These are phyloP conservation scores for Alligator sinensis DNA, from an alignment of 2,113 vertebrate species.

Conservation along the genomic window DNA sequence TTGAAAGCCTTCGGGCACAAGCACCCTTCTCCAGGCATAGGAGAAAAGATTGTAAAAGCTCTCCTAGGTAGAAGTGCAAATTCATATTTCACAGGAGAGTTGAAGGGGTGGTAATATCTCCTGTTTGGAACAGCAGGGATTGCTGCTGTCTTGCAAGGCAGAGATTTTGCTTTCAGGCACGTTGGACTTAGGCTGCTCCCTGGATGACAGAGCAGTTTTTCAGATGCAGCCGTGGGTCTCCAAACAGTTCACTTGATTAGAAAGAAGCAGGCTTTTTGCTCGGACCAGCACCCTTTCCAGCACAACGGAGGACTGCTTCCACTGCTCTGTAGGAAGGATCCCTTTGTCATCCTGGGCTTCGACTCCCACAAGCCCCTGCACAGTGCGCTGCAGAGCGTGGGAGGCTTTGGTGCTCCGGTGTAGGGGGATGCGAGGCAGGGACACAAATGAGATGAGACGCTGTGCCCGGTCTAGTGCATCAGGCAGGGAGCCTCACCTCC, in stretches of 20 bases:
- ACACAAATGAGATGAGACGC: not conserved
- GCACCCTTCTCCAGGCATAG: too few relatives aligned
- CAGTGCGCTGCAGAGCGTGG: not conserved
- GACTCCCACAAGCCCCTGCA: not conserved
- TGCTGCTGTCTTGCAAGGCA: not conserved
- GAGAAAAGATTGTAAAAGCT: too few relatives aligned
- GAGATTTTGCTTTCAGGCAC: not conserved
- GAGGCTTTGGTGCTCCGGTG: not conserved
- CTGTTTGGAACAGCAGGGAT: too few relatives aligned
- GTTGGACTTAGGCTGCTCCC: not conserved
- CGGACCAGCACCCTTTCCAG: not conserved
- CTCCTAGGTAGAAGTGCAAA: too few relatives aligned
- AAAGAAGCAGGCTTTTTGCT: not conserved
- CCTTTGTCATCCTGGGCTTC: not conserved
- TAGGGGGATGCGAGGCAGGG: not conserved
- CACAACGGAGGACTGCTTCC: not conserved
- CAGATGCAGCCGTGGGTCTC: not conserved
- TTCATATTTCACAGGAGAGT: too few relatives aligned
- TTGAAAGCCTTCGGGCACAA: too few relatives aligned
- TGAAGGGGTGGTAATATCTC: too few relatives aligned
- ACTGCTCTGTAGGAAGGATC: not conserved
- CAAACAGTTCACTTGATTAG: not conserved
- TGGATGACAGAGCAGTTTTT: not conserved
- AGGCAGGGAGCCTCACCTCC: too few relatives aligned
- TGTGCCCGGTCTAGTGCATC: too few relatives aligned